Percentiles rank a stretch among this genome's conserved stretches.
phyloP scores from a whole-genome alignment of 1,140 invertebrate species.

The Pseudomyrmex pallidus region DNA sequence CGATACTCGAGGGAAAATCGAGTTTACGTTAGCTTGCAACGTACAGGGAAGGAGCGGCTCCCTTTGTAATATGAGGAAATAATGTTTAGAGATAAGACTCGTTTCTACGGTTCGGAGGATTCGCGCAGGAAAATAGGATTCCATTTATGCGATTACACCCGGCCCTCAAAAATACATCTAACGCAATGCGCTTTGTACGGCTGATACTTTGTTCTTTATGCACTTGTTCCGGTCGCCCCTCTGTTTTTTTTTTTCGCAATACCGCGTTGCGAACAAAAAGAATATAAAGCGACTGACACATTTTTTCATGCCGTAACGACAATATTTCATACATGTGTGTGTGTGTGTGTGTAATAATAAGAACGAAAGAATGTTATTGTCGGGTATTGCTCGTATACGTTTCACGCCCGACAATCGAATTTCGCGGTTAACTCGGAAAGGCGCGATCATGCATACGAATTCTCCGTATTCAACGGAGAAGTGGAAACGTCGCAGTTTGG shows the following conservation, averaged over 20 bases:
- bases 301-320: too few species aligned
- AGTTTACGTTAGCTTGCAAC: slow-evolving; percentile 29
- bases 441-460: background rate
- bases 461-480: slow-evolving; percentile 6
- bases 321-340: too few species aligned
- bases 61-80: slow-evolving; percentile 48
- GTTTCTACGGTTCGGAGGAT: slow-evolving; percentile 31
- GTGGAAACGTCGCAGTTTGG: slow-evolving; percentile 39
- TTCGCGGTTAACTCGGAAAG: slow-evolving; percentile 3
- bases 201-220: slow-evolving; percentile 43
- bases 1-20: background rate
- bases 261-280: slow-evolving; percentile 12
- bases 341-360: background rate
- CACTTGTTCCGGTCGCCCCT: slow-evolving; percentile 19
- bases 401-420: background rate
- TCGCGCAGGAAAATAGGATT: slow-evolving; percentile 34
- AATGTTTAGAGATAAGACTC: slow-evolving; percentile 53
- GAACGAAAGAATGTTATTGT: background rate
- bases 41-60: background rate
- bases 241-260: slow-evolving; percentile 23
- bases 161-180: slow-evolving; percentile 44
- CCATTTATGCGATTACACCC: slow-evolving; percentile 51
- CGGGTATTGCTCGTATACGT: background rate
- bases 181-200: slow-evolving; percentile 28
- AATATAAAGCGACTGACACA: background rate